Conservation (phyloP, 2,888 invertebrate species). For the Sphaerophoria rueppellii region DNA sequence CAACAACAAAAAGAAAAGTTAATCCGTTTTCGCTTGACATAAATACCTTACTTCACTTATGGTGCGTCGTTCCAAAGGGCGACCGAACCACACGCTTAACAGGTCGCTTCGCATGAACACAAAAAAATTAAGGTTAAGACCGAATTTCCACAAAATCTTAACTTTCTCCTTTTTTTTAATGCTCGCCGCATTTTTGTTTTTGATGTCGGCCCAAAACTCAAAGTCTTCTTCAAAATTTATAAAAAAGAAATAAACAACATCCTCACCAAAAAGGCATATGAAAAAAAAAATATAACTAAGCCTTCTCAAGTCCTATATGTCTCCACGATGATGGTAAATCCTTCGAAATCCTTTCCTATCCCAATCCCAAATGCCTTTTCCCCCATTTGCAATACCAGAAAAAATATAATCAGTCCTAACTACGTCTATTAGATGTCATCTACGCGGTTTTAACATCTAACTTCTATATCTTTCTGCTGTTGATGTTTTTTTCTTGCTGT, state of each 20-base stretch:
- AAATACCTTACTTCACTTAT: constrained; percentile 26
- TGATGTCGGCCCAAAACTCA: constrained; percentile 5
- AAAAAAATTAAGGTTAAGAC: constrained; percentile 69
- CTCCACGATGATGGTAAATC: constrained; percentile 57
- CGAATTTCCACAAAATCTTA: constrained; percentile 62
- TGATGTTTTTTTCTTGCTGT: constrained; percentile 12
- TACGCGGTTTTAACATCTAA: constrained; percentile 68
- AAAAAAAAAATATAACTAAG: constrained; percentile 33
- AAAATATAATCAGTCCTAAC: constrained; percentile 64
- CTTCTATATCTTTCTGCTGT: constrained; percentile 45
- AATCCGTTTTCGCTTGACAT: constrained; percentile 33
- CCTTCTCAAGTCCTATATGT: constrained; percentile 60
- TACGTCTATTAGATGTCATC: constrained; percentile 69
- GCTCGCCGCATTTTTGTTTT: constrained; percentile 4
- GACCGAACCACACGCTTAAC: constrained; percentile 30
- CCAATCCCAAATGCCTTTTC: constrained; percentile 37
- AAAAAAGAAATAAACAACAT: neutral
- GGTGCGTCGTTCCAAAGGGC: constrained; percentile 25
- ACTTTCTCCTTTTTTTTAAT: constrained; percentile 53
- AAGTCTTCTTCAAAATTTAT: constrained; percentile 22
- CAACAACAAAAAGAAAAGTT: constrained; percentile 24
- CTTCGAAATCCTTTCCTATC: constrained; percentile 62
- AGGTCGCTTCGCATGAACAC: constrained; percentile 50
- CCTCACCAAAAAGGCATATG: neutral
- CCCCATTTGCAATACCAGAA: constrained; percentile 9